Percentiles rank a stretch among this genome's conserved stretches.
phyloP scores from a whole-genome alignment of 1,140 invertebrate genomes.

The Mercenaria mercenaria region DNA sequence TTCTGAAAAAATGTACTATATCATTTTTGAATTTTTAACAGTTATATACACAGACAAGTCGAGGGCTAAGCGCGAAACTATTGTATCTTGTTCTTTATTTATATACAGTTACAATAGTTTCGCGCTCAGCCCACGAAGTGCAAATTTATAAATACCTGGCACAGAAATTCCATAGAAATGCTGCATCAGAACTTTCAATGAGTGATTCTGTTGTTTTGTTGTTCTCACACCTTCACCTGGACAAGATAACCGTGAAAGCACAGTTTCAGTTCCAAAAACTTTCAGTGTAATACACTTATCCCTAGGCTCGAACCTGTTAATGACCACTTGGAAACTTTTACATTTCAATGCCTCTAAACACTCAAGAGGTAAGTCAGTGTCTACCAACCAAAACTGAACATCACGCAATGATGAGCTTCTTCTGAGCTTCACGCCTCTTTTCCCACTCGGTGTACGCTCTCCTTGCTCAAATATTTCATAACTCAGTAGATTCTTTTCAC shows the following conservation, averaged over 20 bases:
- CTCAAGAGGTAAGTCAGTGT: constrained; percentile 48
- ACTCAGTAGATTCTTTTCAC: constrained; percentile 38
- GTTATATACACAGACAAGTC: too few species aligned
- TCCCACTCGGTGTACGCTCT: neutral
- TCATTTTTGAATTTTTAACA: too few species aligned
- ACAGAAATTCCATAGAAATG: constrained; percentile 76
- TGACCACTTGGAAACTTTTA: constrained; percentile 71
- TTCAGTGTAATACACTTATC: constrained; percentile 58
- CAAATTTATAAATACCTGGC: too few species aligned
- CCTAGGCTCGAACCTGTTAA: constrained; percentile 48
- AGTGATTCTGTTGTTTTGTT: constrained; percentile 52
- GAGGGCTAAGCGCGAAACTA: too few species aligned
- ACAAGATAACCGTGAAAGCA: constrained; percentile 66
- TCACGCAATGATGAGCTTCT: neutral
- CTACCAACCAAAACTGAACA: constrained; percentile 70
- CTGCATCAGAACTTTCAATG: constrained; percentile 75
- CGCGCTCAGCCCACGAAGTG: too few species aligned
- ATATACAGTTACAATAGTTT: too few species aligned
- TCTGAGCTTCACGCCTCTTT: neutral
- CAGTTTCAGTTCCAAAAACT: constrained; percentile 70
- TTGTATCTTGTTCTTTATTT: too few species aligned
- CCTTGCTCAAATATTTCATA: neutral
- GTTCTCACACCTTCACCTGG: constrained; percentile 75
- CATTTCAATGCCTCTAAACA: constrained; percentile 60
- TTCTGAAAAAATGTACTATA: too few species aligned